These are phyloP conservation scores for Cheilosia soror DNA, from an alignment of 2,888 invertebrate species.

Conservation along the genomic window DNA sequence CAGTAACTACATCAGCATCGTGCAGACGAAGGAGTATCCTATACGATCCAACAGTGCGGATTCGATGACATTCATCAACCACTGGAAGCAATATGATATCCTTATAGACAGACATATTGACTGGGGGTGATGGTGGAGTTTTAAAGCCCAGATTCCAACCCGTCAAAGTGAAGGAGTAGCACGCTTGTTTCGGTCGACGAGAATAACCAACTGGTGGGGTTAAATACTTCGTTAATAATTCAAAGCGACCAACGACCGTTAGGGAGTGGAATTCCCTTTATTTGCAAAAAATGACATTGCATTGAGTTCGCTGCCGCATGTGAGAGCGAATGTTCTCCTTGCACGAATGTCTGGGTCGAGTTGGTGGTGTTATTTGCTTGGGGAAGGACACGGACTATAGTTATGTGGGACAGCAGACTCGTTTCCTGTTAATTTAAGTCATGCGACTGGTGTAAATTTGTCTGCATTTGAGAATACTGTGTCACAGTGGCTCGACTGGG, in stretches of 20 bases:
- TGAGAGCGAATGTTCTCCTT: constrained; percentile 14
- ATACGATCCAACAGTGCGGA: constrained; percentile 10
- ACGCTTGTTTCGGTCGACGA: too few species aligned
- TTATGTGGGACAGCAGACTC: constrained; percentile 30
- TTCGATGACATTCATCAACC: constrained; percentile 60
- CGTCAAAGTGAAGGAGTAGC: constrained; percentile 5
- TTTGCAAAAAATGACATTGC: constrained; percentile 35
- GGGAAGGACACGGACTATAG: not conserved
- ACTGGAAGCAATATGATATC: constrained; percentile 47
- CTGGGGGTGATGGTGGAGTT: not conserved
- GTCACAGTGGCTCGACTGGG: not conserved
- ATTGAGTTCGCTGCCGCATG: not conserved
- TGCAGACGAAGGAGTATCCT: constrained; percentile 39
- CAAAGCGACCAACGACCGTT: constrained; percentile 33
- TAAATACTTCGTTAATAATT: constrained; percentile 61
- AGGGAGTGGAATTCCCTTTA: constrained; percentile 42
- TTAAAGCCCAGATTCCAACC: not conserved
- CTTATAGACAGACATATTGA: constrained; percentile 20
- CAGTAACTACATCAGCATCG: constrained; percentile 43
- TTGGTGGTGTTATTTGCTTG: constrained; percentile 34
- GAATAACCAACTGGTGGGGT: constrained; percentile 18
- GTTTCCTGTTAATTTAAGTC: constrained; percentile 41
- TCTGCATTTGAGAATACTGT: constrained; percentile 13
- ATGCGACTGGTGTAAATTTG: constrained; percentile 19
- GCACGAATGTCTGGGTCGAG: constrained; percentile 18